Conservation (phyloP, 2,888 invertebrate species). For the Ypsolopha scabrella region DNA sequence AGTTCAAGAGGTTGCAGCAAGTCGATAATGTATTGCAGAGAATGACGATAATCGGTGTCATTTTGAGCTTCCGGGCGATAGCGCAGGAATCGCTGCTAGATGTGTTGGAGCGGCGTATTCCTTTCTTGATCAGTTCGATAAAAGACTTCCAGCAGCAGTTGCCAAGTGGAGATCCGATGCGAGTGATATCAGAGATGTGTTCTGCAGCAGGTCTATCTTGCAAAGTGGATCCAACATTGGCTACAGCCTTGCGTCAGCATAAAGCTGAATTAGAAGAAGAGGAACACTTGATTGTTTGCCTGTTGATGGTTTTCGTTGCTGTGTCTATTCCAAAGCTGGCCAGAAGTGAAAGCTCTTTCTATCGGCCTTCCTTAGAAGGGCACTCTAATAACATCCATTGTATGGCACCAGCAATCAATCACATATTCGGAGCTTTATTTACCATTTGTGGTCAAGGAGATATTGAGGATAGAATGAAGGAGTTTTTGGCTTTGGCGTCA, state of each 20-base stretch:
- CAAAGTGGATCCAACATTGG: conserved; percentile 95
- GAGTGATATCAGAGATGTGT: conserved; percentile 97
- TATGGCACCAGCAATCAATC: conserved; percentile 95
- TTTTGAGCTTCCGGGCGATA: conserved; percentile 93
- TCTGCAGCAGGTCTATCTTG: conserved; percentile 95
- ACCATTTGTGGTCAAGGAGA: conserved; percentile 96
- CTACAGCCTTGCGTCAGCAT: conserved; percentile 89
- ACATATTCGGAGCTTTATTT: conserved; percentile 96
- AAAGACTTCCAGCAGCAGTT: conserved; percentile 94
- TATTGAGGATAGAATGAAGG: conserved; percentile 97
- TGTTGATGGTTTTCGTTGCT: conserved; percentile 98
- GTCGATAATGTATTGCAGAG: conserved; percentile 96
- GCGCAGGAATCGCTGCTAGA: conserved; percentile 95
- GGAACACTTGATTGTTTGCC: conserved; percentile 92
- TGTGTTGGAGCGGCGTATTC: conserved; percentile 93
- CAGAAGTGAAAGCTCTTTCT: conserved; percentile 89
- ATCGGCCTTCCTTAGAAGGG: conserved; percentile 88
- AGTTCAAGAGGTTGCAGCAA: conserved; percentile 89
- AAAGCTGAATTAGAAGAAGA: conserved; percentile 91
- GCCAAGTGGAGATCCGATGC: conserved; percentile 88
- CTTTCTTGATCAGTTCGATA: conserved; percentile 95
- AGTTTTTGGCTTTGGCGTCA: conserved; percentile 92
- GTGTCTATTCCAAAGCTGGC: conserved; percentile 97
- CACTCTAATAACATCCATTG: conserved; percentile 99
- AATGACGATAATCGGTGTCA: conserved; percentile 98